Evolutionary conservation across 2,113 vertebrate genomes (phyloP).

Genomic region (Carettochelys insculpta): DNA sequence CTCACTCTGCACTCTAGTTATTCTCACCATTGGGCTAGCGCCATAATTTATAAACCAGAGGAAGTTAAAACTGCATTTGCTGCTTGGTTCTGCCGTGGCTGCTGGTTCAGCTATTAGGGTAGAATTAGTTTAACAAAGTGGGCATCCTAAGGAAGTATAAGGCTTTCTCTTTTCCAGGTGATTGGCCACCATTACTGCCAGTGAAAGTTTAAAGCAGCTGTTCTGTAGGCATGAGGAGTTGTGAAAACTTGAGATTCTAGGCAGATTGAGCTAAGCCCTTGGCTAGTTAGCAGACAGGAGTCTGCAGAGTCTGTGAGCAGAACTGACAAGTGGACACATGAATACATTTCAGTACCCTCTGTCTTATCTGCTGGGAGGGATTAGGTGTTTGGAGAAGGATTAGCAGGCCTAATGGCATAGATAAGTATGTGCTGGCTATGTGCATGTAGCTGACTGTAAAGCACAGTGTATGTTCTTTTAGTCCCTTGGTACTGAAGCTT

Average conservation of each 20-base stretch:
- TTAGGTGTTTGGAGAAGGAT: constrained; percentile 39
- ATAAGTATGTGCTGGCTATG: neutral
- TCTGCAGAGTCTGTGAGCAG: neutral
- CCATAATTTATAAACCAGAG: neutral
- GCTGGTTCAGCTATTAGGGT: neutral
- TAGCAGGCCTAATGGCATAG: neutral
- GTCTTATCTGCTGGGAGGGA: constrained; percentile 47
- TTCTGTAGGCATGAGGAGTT: constrained; percentile 2
- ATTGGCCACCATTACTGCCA: neutral
- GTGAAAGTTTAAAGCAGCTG: neutral
- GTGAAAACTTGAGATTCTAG: constrained; percentile 24
- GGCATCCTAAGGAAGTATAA: neutral
- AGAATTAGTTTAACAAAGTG: neutral
- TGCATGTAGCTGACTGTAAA: neutral
- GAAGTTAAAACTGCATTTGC: neutral
- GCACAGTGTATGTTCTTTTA: neutral
- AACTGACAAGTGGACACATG: constrained; percentile 3
- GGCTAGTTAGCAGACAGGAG: constrained; percentile 3
- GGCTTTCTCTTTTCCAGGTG: neutral
- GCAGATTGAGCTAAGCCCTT: constrained; percentile 3
- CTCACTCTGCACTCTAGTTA: neutral
- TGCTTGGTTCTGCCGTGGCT: neutral
- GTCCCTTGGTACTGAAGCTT: neutral
- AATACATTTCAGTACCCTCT: constrained; percentile 20
- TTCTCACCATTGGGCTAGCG: neutral